Conservation (phyloP, 2,888 invertebrate species). For the Crioceris asparagi region DNA sequence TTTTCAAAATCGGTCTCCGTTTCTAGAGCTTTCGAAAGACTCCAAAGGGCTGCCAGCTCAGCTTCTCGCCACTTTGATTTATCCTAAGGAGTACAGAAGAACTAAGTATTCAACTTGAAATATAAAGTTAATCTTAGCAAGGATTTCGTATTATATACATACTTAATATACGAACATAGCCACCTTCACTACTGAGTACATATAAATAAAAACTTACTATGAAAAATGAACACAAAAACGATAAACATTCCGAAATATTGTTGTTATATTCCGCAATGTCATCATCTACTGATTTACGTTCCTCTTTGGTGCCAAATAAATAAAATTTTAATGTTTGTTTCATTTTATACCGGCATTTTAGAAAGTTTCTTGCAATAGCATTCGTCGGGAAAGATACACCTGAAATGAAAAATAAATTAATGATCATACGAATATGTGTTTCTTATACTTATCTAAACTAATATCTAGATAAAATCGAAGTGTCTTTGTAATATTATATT, state of each 20-base stretch:
- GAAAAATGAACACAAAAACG: conserved; percentile 35
- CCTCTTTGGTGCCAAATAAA: conserved; percentile 24
- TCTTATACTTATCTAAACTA: not conserved
- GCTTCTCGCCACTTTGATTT: conserved; percentile 39
- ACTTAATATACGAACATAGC: too few relatives aligned
- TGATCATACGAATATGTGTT: not conserved
- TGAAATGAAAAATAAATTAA: conserved; percentile 9
- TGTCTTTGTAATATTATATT: not conserved
- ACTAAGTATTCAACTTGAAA: too few relatives aligned
- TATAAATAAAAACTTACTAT: conserved; percentile 27
- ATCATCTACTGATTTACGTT: conserved; percentile 24
- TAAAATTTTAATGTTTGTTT: conserved; percentile 31
- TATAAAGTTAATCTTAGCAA: too few relatives aligned
- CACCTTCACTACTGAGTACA: too few relatives aligned
- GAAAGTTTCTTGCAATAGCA: conserved; percentile 22
- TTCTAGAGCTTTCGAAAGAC: conserved; percentile 42
- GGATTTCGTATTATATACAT: too few relatives aligned
- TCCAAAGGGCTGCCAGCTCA: conserved; percentile 47
- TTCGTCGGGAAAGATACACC: conserved; percentile 35
- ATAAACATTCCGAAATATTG: conserved; percentile 38
- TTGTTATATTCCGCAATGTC: conserved; percentile 37
- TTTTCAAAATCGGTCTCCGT: conserved; percentile 44
- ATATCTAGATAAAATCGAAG: not conserved
- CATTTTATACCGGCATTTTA: conserved; percentile 26
- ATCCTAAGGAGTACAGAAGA: conserved; percentile 20